Percentiles rank a stretch among this genome's conserved stretches.
Evolutionary conservation across 2,888 invertebrate species (phyloP).

Genomic region (Tetragnatha montana): DNA sequence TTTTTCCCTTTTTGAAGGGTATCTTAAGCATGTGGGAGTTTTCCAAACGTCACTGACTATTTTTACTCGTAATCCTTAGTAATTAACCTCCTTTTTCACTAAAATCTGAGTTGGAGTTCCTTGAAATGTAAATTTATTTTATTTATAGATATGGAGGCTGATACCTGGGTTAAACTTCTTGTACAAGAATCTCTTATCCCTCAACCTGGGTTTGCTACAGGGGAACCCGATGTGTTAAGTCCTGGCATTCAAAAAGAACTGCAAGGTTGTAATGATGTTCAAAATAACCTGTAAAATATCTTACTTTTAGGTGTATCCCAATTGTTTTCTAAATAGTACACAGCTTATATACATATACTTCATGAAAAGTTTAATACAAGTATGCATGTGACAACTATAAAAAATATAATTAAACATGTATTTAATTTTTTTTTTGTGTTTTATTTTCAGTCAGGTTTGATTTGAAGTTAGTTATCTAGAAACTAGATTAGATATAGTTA

Average conservation of each 20-base stretch:
- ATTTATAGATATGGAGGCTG: constrained; percentile 72
- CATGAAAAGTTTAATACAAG: too few relatives aligned
- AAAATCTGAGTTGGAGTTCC: not conserved
- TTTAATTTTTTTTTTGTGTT: not conserved
- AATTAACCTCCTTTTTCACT: not conserved
- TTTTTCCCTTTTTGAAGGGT: not conserved
- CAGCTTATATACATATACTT: too few relatives aligned
- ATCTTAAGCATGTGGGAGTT: not conserved
- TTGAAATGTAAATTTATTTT: not conserved
- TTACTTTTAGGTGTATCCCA: too few relatives aligned
- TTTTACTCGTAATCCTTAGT: too few relatives aligned
- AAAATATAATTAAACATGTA: not conserved
- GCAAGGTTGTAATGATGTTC: constrained; percentile 57
- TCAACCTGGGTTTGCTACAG: constrained; percentile 72
- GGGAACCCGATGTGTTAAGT: constrained; percentile 73
- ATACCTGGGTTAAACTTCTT: constrained; percentile 73
- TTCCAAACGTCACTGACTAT: not conserved
- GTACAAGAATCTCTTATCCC: constrained; percentile 72
- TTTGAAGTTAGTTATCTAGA: too few relatives aligned
- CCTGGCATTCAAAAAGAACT: constrained; percentile 73
- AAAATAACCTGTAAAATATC: too few relatives aligned
- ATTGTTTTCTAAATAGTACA: too few relatives aligned
- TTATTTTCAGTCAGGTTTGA: not conserved
- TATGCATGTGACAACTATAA: not conserved
- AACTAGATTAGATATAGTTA: too few relatives aligned